These are phyloP conservation scores for Schlechtendalia chinensis DNA, from an alignment of 1,140 invertebrate genomes.

Conservation along the genomic window DNA sequence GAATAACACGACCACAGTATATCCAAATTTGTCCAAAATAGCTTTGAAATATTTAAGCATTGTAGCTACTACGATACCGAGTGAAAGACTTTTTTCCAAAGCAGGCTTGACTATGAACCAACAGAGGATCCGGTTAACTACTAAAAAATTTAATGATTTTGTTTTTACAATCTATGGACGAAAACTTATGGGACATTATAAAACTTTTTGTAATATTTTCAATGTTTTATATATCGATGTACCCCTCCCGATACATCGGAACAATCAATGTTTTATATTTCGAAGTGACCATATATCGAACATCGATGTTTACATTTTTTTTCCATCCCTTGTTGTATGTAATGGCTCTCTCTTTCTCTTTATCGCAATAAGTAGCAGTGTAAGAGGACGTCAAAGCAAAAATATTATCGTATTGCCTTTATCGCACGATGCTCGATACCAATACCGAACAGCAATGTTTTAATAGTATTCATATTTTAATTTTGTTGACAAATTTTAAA, in stretches of 20 bases:
- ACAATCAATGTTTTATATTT: background rate
- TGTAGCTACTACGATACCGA: background rate
- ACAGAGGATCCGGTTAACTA: background rate
- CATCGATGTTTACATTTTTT: background rate
- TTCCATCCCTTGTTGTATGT: background rate
- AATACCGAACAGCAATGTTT: too few relatives aligned
- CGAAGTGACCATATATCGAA: background rate
- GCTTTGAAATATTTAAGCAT: slow-evolving; percentile 22
- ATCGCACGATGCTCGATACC: too few relatives aligned
- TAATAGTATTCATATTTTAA: too few relatives aligned
- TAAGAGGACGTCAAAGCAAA: too few relatives aligned
- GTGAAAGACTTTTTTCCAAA: too few relatives aligned
- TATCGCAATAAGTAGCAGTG: too few relatives aligned
- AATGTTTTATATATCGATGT: background rate
- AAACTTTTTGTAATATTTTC: background rate
- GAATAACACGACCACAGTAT: background rate
- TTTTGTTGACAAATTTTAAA: too few relatives aligned
- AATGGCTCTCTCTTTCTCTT: too few relatives aligned
- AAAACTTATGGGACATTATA: background rate
- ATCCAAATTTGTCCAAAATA: background rate
- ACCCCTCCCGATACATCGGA: background rate
- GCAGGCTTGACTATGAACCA: background rate
- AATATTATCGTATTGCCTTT: too few relatives aligned
- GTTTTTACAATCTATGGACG: slow-evolving; percentile 7
- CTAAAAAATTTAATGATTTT: slow-evolving; percentile 1